Base-by-base conservation (phyloP, 2,113 vertebrate species). In the Megalops atlanticus region DNA sequence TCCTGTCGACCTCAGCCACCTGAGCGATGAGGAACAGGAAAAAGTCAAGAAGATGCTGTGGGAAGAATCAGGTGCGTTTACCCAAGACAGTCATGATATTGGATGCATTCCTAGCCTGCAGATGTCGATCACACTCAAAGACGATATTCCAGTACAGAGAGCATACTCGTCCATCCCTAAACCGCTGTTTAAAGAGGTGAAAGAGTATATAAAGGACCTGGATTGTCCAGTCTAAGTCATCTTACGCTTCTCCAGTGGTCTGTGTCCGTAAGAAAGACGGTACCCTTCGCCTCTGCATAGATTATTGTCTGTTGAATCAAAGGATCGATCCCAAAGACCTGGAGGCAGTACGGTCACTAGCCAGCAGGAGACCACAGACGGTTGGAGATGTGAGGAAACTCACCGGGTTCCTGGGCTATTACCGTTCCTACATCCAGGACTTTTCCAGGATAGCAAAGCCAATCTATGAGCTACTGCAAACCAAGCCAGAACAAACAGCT, bases 301-400 rank as follows among this genome's bases (percentile, higher is more conserved):
- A 81, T 39, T 47, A 71, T 39, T 3, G 80, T 21, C 41, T 18
- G 16, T 27, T 82, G 33, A 82, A 82, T 33, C 18, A 72, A 0
- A 43, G 43, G 47, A 81, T 83, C 8, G 78, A 83, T 36, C 78
- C 81, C 4, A 49, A 47, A 8, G 81, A 83, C n/a, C 31, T 82
- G 21, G 74, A 49, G 0, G 10, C 76, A 15, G 81, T 80, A 18
- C 21, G 10, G 2, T n/a, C 77, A 33, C 39, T 83, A n/a, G 81
- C 43, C 38, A 38, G 27, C 12, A 80, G 18, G 27, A 52, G 27
- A 45, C 79, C 68, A 8, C 64, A 45, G 31, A 80, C 2, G 3
- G 79, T 73, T 49, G 79, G 79, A 8, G 77, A 83, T 1, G 31
- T 80, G 6, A 69, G 76, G 24, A 71, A 33, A 15, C 27, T 79